These are phyloP conservation scores for Ametastegia equiseti DNA, from an alignment of 2,888 invertebrate genomes.

Conservation along the genomic window DNA sequence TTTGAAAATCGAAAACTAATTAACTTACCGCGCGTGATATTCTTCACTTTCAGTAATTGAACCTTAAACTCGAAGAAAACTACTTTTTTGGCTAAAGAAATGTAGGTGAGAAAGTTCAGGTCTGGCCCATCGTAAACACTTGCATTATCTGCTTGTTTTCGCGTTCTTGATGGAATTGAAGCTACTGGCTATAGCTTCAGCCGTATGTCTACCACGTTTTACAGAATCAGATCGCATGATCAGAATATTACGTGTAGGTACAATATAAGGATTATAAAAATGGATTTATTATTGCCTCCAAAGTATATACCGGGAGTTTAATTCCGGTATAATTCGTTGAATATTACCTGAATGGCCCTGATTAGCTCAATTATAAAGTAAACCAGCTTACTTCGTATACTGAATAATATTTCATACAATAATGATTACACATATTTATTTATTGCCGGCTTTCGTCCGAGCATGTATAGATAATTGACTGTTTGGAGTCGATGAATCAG, in stretches of 20 bases:
- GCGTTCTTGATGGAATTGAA: too few species aligned
- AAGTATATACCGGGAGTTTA: not conserved
- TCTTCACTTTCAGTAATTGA: too few species aligned
- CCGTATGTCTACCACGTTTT: not conserved
- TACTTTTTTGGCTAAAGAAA: too few species aligned
- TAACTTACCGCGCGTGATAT: too few species aligned
- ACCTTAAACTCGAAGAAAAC: too few species aligned
- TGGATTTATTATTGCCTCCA: not conserved
- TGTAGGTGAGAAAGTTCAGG: too few species aligned
- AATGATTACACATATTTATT: not conserved
- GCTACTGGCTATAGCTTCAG: too few species aligned
- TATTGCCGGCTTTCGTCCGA: not conserved
- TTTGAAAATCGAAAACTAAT: too few species aligned
- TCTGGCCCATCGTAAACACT: too few species aligned
- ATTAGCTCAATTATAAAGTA: not conserved
- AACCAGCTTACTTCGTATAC: not conserved
- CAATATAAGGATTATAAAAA: not conserved
- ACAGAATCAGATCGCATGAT: not conserved
- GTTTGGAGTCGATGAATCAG: conserved; percentile 7
- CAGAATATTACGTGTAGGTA: not conserved
- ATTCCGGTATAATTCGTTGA: not conserved
- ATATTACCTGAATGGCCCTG: not conserved
- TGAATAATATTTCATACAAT: not conserved
- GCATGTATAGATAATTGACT: not conserved
- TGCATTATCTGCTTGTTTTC: too few species aligned